Base-by-base conservation (phyloP, 2,113 vertebrate species). In the Psittacula cyanocephala region DNA sequence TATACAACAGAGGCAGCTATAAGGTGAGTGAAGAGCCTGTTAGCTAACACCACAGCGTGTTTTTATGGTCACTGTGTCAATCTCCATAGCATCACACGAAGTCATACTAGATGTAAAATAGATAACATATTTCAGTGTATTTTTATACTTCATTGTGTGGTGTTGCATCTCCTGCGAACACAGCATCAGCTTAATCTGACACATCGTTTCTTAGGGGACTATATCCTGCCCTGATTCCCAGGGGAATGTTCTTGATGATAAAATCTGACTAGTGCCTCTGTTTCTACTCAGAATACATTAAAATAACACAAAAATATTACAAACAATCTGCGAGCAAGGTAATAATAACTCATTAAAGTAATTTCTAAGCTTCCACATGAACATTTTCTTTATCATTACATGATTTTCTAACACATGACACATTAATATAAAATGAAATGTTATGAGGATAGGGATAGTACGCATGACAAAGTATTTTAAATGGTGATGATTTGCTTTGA, bases 331-430 rank as follows among this genome's bases (percentile, higher is more conserved):
- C 19, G 20, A 91, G 92, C 65, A 88, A 94, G 90, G 91, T 95
- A 96, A 93, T 91, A 97, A 88, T 72, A 96, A 95, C 91, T 95
- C 93, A 95, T 96, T 95, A 96, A 95, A 95, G 88, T 95, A n/a
- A 96, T 94, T 95, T 92, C 93, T 93, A 97, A 96, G 95, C 92
- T 93, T 95, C 93, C 83, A 79, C 81, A 77, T 24, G 81, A 91
- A 91, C 88, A 85, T 93, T 95, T 94, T 96, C 86, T 94, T 96
- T 88, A 96, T 96, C 53, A 65, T 94, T 95, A 92, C 92, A 62
- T 85, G 93, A 96, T 95, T 95, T 93, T 92, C 95, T 94, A 93
- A 93, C 88, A 96, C 83, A 92, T 43, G 90, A 96, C 88, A 94
- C 57, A 76, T 96, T 96, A 95, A 95, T 92, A 87, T 91, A 92